Evolutionary conservation across 2,888 invertebrate genomes (phyloP), one percentile per base, ranked within the genome.

Genomic region (Meteorus colon): DNA sequence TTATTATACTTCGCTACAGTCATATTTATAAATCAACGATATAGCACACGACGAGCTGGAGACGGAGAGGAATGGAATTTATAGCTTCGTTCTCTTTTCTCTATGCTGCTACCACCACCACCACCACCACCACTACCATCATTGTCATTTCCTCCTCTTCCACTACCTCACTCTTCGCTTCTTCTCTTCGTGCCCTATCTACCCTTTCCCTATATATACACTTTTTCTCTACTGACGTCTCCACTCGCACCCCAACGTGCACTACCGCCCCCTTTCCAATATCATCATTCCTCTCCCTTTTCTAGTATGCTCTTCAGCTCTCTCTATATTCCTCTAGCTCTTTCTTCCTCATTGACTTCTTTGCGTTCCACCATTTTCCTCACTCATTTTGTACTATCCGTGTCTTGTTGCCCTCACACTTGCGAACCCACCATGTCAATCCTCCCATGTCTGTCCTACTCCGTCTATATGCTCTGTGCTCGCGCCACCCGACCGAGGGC

Each of bases 1-100:
- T 89, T 89, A 89, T 90, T 89, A 90, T 90, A 89, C 89, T 88
- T 89, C 86, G 87, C 88, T 88, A 88, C 89, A 90, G 89, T 90
- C 90, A 90, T 90, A 90, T 90, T 90, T 90, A 90, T 90, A 90
- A 90, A 90, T 90, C 90, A 90, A 87, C 90, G 87, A 90, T 90
- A 89, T 87, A 89, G 86, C 86, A 24, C 55, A 87, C 86, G 87
- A 86, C 85, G 86, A 85, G 87, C 85, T 55, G 85, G 84, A 85
- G 88, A 87, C 85, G 87, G 84, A 85, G 86, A 86, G 86, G 87
- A 87, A 86, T 84, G 87, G 86, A 88, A 89, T 89, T 89, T 89
- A 89, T 89, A 88, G 88, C 88, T 86, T 86, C 86, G 88, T 86
- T 88, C 88, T 87, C 87, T 86, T 87, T 87, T 85, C 87, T 85